These are phyloP conservation scores for Troides helena DNA, from an alignment of 2,888 invertebrate species.

Conservation along the genomic window DNA sequence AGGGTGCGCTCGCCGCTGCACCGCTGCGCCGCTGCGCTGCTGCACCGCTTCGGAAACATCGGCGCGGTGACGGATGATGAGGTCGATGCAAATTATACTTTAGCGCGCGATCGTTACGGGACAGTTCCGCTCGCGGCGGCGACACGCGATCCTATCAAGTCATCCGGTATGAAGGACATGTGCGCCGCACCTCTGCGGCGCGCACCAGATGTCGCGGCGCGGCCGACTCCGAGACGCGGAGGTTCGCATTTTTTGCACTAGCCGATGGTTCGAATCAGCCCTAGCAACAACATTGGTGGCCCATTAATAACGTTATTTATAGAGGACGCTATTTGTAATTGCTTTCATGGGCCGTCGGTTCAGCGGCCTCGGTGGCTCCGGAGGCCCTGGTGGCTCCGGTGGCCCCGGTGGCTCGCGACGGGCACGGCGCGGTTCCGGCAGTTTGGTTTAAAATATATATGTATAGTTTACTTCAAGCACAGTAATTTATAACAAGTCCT, in stretches of 20 bases:
- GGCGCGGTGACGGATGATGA: no score
- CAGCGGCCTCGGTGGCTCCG: slow-evolving; percentile 7
- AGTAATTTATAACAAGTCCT: no score
- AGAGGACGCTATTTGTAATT: slow-evolving; percentile 16
- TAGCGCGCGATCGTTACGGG: slow-evolving; percentile 6
- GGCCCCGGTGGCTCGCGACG: neutral
- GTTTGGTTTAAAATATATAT: neutral
- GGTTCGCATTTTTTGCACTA: slow-evolving; percentile 45
- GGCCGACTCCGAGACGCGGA: slow-evolving; percentile 50
- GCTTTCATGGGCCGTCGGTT: slow-evolving; percentile 19
- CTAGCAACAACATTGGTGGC: slow-evolving; percentile 13
- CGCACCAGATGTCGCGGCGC: slow-evolving; percentile 60
- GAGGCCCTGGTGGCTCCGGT: slow-evolving; percentile 9
- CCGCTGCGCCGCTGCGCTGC: no score
- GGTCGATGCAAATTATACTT: slow-evolving; percentile 29
- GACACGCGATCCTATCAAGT: slow-evolving; percentile 44
- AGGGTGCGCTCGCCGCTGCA: slow-evolving; percentile 27
- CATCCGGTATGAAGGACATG: slow-evolving; percentile 68
- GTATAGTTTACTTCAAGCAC: no score
- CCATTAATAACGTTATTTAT: slow-evolving; percentile 27
- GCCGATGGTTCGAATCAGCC: slow-evolving; percentile 28
- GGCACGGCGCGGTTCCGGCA: neutral
- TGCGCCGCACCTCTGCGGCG: slow-evolving; percentile 61
- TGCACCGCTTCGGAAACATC: no score
- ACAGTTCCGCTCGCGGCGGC: neutral